Evolutionary conservation across 2,797 vertebrate genomes (phyloP).

Genomic region (Cryptoblepharus egeriae): DNA sequence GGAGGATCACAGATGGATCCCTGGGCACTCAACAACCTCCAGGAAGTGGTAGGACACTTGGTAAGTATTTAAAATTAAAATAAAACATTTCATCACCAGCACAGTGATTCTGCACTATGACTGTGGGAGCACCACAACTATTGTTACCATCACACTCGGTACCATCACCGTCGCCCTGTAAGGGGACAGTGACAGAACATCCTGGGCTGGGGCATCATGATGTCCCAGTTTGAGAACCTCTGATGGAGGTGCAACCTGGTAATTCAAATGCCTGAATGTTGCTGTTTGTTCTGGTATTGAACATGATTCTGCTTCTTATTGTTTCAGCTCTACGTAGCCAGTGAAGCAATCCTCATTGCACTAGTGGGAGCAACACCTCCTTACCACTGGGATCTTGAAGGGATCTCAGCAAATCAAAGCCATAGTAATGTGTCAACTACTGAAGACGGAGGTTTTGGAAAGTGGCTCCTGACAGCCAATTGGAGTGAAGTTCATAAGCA

Average conservation of each 20-base stretch:
- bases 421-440: slow-evolving; percentile 61
- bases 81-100: too few relatives aligned
- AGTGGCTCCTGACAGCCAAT: slow-evolving; percentile 78
- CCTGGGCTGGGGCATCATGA: too few relatives aligned
- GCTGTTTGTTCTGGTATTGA: background rate
- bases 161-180: too few relatives aligned
- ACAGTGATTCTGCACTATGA: too few relatives aligned
- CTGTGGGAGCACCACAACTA: too few relatives aligned
- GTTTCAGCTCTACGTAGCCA: slow-evolving; percentile 79
- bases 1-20: too few relatives aligned
- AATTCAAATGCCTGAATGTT: background rate
- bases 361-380: slow-evolving; percentile 79
- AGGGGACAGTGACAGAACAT: too few relatives aligned
- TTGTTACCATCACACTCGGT: too few relatives aligned
- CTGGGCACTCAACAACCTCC: too few relatives aligned
- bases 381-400: slow-evolving; percentile 78
- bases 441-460: slow-evolving; percentile 66
- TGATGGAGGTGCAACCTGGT: background rate
- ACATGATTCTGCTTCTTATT: slow-evolving; percentile 45
- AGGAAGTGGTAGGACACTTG: too few relatives aligned
- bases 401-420: slow-evolving; percentile 69
- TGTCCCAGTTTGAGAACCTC: too few relatives aligned
- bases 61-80: too few relatives aligned
- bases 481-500: slow-evolving; percentile 74
- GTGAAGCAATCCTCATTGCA: slow-evolving; percentile 78